Conservation (phyloP, 2,797 vertebrate genomes). For the Phalloptychus januarius region DNA sequence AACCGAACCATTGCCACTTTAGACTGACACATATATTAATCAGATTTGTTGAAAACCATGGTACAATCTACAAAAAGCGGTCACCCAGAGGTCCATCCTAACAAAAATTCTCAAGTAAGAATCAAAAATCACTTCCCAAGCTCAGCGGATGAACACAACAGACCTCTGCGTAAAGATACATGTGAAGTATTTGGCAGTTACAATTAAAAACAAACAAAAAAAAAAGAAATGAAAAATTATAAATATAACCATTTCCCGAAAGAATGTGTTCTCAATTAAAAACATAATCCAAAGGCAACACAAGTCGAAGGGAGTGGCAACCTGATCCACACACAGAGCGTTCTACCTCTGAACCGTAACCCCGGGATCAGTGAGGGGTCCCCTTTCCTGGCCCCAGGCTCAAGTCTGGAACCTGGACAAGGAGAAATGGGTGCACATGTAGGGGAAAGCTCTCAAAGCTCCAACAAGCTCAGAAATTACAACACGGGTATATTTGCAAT, state of each 20-base stretch:
- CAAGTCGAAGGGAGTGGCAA: constrained; percentile 44
- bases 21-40: not conserved
- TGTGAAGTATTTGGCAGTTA: not conserved
- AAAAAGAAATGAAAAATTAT: constrained; percentile 5
- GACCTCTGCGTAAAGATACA: not conserved
- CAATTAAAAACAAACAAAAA: constrained; percentile 14
- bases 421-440: constrained; percentile 41
- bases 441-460: constrained; percentile 33
- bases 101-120: not conserved
- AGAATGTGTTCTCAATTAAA: constrained; percentile 28
- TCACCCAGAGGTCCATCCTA: not conserved
- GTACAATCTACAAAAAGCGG: not conserved
- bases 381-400: constrained; percentile 27
- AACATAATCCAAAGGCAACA: constrained; percentile 56
- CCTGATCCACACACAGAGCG: constrained; percentile 67
- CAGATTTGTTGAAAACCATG: not conserved
- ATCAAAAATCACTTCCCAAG: not conserved
- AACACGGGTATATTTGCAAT: constrained; percentile 51
- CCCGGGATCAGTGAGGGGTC: constrained; percentile 50
- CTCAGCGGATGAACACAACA: not conserved
- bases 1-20: constrained; percentile 28
- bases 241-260: constrained; percentile 13
- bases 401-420: constrained; percentile 33
- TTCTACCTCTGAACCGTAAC: constrained; percentile 65
- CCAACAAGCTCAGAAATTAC: constrained; percentile 46